phyloP scores from a whole-genome alignment of 2,113 vertebrate genomes.

The Pipra filicauda region DNA sequence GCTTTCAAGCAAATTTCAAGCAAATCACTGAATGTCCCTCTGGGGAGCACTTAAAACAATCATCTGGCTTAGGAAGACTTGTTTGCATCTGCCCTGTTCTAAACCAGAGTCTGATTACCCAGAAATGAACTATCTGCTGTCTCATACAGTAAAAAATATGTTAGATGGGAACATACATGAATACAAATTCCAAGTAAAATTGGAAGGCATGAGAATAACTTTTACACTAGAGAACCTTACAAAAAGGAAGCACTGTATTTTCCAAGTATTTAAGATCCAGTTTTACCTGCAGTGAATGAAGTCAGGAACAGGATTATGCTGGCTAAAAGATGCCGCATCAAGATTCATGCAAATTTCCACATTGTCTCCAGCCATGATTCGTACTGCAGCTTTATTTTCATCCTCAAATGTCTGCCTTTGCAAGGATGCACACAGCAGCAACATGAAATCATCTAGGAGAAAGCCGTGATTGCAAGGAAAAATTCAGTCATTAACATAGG shows the following conservation, averaged over 20 bases:
- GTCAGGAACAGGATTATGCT: conserved; percentile 96
- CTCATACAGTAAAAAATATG: background rate
- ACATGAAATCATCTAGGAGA: conserved; percentile 90
- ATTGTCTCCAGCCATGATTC: conserved; percentile 93
- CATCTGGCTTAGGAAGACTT: background rate
- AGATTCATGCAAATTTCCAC: conserved; percentile 98
- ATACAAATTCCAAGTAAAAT: background rate
- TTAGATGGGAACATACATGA: background rate
- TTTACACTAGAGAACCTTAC: background rate
- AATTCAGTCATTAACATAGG: background rate
- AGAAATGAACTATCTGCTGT: background rate
- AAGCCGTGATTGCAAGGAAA: background rate
- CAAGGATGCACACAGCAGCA: conserved; percentile 92
- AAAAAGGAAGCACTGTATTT: background rate
- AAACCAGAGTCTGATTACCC: background rate
- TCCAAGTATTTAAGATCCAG: background rate
- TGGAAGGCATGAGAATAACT: background rate
- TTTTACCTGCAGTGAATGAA: conserved; percentile 96
- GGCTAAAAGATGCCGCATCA: conserved; percentile 93
- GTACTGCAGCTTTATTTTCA: conserved; percentile 90
- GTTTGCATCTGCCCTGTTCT: background rate
- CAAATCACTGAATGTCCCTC: background rate
- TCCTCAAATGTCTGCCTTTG: conserved; percentile 96
- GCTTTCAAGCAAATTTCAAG: background rate
- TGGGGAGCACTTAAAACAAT: background rate